A percentile compares a stretch with the other conserved stretches of the same genome.
Evolutionary conservation across 2,797 vertebrate species (phyloP).

Genomic region (Pempheris klunzingeri): DNA sequence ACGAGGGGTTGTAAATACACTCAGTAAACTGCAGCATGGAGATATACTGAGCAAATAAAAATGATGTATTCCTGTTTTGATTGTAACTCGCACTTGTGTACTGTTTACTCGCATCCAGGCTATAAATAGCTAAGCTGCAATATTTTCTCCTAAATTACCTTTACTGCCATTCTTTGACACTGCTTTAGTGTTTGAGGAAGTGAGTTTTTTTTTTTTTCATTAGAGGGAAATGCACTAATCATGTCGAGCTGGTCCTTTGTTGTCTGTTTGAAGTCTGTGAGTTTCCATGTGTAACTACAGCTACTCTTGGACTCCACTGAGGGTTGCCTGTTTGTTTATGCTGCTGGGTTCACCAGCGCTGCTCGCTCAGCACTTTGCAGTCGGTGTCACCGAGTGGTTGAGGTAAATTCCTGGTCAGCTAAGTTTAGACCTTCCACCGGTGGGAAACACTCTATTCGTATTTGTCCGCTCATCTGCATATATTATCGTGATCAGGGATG

Average conservation of each 20-base stretch:
- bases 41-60: constrained; percentile 70
- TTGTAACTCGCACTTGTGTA: constrained; percentile 50
- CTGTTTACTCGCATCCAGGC: constrained; percentile 55
- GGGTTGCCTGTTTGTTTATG: constrained; percentile 24
- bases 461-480: constrained; percentile 63
- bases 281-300: not conserved
- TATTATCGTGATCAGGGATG: constrained; percentile 62
- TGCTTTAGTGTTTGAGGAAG: constrained; percentile 8
- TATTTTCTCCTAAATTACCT: constrained; percentile 51
- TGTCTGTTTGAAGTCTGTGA: constrained; percentile 36
- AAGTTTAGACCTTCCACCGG: constrained; percentile 46
- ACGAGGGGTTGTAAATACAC: constrained; percentile 47
- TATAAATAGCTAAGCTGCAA: constrained; percentile 60
- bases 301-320: constrained; percentile 22
- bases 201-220: constrained; percentile 28
- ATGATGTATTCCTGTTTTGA: constrained; percentile 68
- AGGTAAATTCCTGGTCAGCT: constrained; percentile 65
- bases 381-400: constrained; percentile 17
- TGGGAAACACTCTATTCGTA: constrained; percentile 43
- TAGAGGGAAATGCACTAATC: constrained; percentile 27
- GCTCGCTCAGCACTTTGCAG: constrained; percentile 58
- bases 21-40: constrained; percentile 46
- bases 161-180: constrained; percentile 24
- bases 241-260: constrained; percentile 28
- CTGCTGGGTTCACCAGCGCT: not conserved